Base-by-base conservation (phyloP, 2,888 invertebrate genomes). In the Luperina testacea region DNA sequence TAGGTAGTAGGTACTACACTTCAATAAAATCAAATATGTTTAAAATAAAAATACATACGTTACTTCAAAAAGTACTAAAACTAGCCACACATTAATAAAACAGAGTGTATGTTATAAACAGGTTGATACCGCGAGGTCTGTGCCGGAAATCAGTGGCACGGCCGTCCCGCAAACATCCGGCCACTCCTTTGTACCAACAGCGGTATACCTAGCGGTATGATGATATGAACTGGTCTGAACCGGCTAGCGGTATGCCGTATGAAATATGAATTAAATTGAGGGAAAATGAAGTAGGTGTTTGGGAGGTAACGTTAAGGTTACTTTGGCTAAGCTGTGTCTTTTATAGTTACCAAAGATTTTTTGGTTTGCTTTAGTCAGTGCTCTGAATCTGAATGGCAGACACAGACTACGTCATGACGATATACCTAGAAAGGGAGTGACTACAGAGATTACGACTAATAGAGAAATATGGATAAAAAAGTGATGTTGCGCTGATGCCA, bases 161-260 rank as follows among this genome's bases (percentile, higher is more conserved):
- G 45, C 72, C 79, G 78, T 38, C 68, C 81, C 76, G 65, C 82
- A 87, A 80, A 81, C 88, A 83, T 87, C 88, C 88, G 85, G 80
- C 42, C 61, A 70, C 48, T 68, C 76, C 75, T 76, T 65, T 75
- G 72, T 80, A 57, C 65, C 71, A 45, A 24, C 20, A 72, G 68
- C 24, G 53, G 53, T 57, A 15, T n/a, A 51, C 51, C 15, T 20
- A 61, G 42, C 38, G 57, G 51, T 84, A 80, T 57, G 67, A 27
- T 51, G 38, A 42, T 63, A 48, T 77, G 53, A 77, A 65, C 84
- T 8, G n/a, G 64, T 81, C 53, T 79, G 11, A 70, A 73, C 63
- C 61, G 24, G 67, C 24, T 32, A 71, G 53, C 45, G 65, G 74
- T 70, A 8, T 45, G 13, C 42, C 67, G 2, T 63, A 68, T 70